Base-by-base conservation (phyloP, 2,888 invertebrate species). In the Acrobasis suavella region DNA sequence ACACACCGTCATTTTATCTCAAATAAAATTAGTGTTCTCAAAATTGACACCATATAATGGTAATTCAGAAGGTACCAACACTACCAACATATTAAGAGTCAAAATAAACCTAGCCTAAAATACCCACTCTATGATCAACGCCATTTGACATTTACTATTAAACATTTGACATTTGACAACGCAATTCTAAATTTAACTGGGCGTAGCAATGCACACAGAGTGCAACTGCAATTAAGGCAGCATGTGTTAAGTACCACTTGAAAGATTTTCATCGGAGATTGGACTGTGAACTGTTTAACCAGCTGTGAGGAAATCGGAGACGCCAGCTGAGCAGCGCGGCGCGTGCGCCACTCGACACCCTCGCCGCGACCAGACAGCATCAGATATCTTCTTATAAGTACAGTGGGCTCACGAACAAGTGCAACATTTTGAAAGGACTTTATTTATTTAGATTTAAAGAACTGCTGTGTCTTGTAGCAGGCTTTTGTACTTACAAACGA, bases 301-400 rank as follows among this genome's bases (percentile, higher is more conserved):
- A 65, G 62, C 63, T 66, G 66, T 64, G 64, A 64, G 66, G 75
- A 69, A 69, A 67, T n/a, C 32, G 56, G 61, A 66, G 67, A 67
- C 63, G 60, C 63, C 66, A 70, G 69, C 68, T 67, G 72, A 66
- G 58, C 60, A 65, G 72, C 72, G 71, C 69, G 65, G 72, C 72
- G 71, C 69, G 71, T 69, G 67, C 68, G 67, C 61, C 65, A 71
- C 63, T 63, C 64, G 67, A 73, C 69, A 71, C 74, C 69, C 54
- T 51, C 64, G 42, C 55, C 64, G 42, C 55, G 39, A 60, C 50
- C 56, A 50, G 32, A 52, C 58, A 56, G 50, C 59, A 56, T 50
- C 62, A 65, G 65, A 62, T 64, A 67, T 39, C 16, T 16, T 56
- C n/a, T 14, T 38, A 15, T 15, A 32, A 32, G 32, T 32, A 32